Evolutionary conservation across 2,888 invertebrate species (phyloP), one percentile per base, ranked within the genome.

Genomic region (Dyspetes luteomarginatus): DNA sequence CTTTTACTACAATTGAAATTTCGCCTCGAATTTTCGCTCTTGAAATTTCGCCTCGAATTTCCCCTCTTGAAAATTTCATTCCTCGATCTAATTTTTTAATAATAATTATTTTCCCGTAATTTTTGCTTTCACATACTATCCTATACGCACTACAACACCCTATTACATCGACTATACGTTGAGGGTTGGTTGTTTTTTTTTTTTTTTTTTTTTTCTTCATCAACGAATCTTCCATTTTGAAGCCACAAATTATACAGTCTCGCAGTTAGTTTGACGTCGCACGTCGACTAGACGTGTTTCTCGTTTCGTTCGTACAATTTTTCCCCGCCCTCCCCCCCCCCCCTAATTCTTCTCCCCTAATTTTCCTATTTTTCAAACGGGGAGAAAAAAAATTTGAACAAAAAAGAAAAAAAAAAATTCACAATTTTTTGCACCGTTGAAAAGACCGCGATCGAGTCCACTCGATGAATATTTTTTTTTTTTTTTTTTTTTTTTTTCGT

Each of bases 261-360:
- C 50, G 52, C 26, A 19, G n/a, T 19, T 45, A 15, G 52, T 41
- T 52, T 65, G 67, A 69, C 72, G 71, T 77, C 69, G 78, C 76
- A 77, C 83, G 81, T 78, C 72, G 82, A 84, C 83, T 83, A 83
- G 83, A 82, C 78, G 80, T 83, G 62, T 67, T 58, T 43, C 81
- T 64, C 52, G 26, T 12, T 30, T 45, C 56, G 45, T 28, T n/a
- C 19, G 41, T 36, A 9, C 15, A 67, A 58, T 12, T 22, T 26
- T n/a, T 41, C 15, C 48, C 19, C 19, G 30, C 41, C 22, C 12
- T 22, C n/a, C 30, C n/a, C n/a, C n/a, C n/a, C n/a, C n/a, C n/a
- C n/a, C n/a, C n/a, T n/a, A n/a, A n/a, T 4, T 26, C 26, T 3
- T 28, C n/a, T 71, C 19, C 1, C 22, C 65, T 4, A 12, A 12